Evolutionary conservation across 2,888 invertebrate species (phyloP).

Genomic region (Rotaria macrura): DNA sequence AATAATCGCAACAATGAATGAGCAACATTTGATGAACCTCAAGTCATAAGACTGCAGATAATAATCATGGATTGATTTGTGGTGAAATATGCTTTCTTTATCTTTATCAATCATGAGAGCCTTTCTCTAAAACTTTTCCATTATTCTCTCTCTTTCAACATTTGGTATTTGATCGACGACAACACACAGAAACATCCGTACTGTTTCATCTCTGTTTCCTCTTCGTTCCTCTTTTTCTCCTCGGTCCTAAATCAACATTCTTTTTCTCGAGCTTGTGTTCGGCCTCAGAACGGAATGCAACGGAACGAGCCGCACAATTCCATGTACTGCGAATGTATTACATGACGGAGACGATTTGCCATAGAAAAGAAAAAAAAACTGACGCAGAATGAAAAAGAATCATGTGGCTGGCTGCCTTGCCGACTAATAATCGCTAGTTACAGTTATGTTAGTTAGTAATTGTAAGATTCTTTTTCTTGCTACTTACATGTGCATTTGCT

Average conservation of each 20-base stretch:
- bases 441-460: not conserved
- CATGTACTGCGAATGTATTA: not conserved
- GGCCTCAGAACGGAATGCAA: not conserved
- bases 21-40: not conserved
- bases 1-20: not conserved
- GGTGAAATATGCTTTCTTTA: not conserved
- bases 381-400: not conserved
- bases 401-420: not conserved
- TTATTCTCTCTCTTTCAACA: not conserved
- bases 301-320: not conserved
- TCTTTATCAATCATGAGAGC: not conserved
- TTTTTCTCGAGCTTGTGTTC: not conserved
- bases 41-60: not conserved
- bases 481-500: not conserved
- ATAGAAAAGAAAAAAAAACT: not conserved
- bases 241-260: not conserved
- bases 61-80: not conserved
- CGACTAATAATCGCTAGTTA: not conserved
- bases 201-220: not conserved
- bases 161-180: constrained; percentile 4
- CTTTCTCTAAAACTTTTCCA: not conserved
- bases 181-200: not conserved
- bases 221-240: not conserved
- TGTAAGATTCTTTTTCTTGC: not conserved
- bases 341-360: not conserved